These are phyloP conservation scores for Escarpia spicata DNA, from an alignment of 2,888 invertebrate species.

Conservation along the genomic window DNA sequence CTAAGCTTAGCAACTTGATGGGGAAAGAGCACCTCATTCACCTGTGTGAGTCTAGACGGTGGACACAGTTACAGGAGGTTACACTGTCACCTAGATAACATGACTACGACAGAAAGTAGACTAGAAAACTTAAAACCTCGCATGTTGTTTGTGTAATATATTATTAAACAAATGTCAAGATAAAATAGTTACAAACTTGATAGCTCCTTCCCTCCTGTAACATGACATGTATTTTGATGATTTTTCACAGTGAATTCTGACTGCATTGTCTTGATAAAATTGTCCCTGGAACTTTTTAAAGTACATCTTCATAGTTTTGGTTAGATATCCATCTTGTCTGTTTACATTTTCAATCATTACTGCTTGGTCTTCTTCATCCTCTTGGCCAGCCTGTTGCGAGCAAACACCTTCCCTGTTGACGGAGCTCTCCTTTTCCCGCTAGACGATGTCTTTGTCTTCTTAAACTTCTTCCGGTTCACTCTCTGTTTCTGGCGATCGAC, in stretches of 20 bases:
- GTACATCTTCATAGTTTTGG: too few relatives aligned
- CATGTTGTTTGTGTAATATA: not conserved
- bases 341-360: not conserved
- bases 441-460: not conserved
- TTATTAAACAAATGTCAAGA: not conserved
- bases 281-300: too few relatives aligned
- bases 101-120: not conserved
- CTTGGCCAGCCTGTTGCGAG: not conserved
- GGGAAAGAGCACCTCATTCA: too few relatives aligned
- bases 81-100: not conserved
- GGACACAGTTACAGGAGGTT: not conserved
- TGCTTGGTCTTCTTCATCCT: not conserved
- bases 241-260: too few relatives aligned
- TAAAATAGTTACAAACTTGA: too few relatives aligned
- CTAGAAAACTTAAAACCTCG: not conserved
- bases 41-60: too few relatives aligned
- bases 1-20: too few relatives aligned
- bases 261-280: too few relatives aligned
- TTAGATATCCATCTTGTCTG: too few relatives aligned
- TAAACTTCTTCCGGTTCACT: not conserved
- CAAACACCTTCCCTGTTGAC: not conserved
- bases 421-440: not conserved
- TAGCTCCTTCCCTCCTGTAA: too few relatives aligned
- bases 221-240: too few relatives aligned
- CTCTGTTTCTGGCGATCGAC: not conserved